Evolutionary conservation across 2,797 vertebrate genomes (phyloP), one percentile per base, ranked within the genome.

Genomic region (Melanotaenia boesemani): DNA sequence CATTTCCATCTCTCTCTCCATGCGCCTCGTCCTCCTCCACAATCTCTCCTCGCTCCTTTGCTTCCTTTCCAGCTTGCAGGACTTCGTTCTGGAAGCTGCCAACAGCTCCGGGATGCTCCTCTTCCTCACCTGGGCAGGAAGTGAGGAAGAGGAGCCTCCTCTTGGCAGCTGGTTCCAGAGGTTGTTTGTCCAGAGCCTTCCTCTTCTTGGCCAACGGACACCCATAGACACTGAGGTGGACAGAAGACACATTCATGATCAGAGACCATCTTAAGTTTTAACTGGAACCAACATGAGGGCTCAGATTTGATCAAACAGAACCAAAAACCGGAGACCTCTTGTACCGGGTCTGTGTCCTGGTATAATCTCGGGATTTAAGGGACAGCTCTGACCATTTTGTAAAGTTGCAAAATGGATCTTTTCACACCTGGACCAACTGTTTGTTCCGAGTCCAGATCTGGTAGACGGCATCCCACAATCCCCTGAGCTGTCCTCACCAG

Each of bases 171-270:
- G 97, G 97, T 81, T 98, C 97, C 85, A 96, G 96, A 0, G 96
- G 95, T 83, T 97, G 97, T 26, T 96, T 98, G 77, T 99, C 98
- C 91, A 97, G 96, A 24, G 95, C 97, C 91, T 98, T 99, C 82
- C 97, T 96, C 90, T 99, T 99, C 92, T 98, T 99, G 77, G 98
- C 98, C 95, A 99, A 93, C 50, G 97, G 98, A 88, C 98, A 99
- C 76, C 98, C 98, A 66, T 99, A 99, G 61, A 99, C 95, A 89
- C 98, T 99, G 91, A 20, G 50, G 55, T 0, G 9, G 55, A 89
- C 68, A 86, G 28, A 88, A 63, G 72, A 54, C 59, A 84, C 32
- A 64, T 1, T 57, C 26, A 54, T 11, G 36, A 67, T 82, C 63
- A 76, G 52, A 15, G 36, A 36, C 36, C 5, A 36, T 32, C 32